phyloP scores from a whole-genome alignment of 2,113 vertebrate genomes.

The Petrocephalus zakoni region DNA sequence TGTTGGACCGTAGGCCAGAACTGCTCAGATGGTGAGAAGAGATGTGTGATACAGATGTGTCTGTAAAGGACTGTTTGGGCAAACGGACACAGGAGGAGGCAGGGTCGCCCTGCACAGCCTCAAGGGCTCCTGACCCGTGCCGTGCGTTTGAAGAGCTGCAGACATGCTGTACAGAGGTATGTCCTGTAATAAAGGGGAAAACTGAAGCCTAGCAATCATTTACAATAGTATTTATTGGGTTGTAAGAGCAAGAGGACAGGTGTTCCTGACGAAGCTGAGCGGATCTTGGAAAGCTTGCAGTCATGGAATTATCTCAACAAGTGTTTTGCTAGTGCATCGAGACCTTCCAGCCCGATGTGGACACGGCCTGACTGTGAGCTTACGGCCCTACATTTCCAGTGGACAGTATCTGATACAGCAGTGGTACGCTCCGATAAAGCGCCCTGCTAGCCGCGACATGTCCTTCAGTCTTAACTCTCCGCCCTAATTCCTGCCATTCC shows the following conservation, averaged over 20 bases:
- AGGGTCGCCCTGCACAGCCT: background rate
- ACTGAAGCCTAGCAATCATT: background rate
- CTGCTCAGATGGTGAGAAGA: background rate
- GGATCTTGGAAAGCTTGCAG: background rate
- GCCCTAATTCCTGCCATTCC: constrained; percentile 17
- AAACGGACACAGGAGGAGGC: background rate
- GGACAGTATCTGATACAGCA: background rate
- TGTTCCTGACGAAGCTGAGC: background rate
- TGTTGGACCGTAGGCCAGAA: background rate
- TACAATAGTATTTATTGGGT: background rate
- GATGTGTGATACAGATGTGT: background rate
- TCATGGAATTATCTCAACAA: background rate
- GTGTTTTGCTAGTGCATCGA: background rate
- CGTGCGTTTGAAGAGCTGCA: background rate
- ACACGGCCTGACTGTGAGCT: background rate
- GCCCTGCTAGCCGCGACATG: background rate
- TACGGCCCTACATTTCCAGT: background rate
- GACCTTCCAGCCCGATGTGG: background rate
- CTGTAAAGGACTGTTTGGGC: background rate
- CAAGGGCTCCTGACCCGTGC: background rate
- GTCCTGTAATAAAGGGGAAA: background rate
- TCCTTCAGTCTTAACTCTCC: background rate
- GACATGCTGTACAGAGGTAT: background rate
- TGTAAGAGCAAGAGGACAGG: background rate
- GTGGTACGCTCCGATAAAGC: background rate